Evolutionary conservation across 2,113 vertebrate genomes (phyloP).

Genomic region (Balaeniceps rex): DNA sequence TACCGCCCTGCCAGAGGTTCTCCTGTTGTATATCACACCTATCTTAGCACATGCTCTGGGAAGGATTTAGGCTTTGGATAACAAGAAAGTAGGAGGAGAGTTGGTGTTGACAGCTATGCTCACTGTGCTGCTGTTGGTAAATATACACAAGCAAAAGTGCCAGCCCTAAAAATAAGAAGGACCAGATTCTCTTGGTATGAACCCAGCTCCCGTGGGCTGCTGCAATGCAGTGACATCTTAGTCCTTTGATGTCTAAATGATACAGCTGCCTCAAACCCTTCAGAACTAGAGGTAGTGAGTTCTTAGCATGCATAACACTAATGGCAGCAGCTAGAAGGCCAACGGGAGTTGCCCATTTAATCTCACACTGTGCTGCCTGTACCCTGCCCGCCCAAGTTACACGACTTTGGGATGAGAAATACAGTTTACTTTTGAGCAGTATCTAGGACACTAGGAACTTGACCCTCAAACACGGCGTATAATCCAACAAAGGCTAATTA

Average conservation of each 20-base stretch:
- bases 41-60: neutral
- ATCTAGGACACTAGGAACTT: neutral
- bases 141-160: neutral
- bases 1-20: neutral
- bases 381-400: accelerated
- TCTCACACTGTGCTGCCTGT: neutral
- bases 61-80: neutral
- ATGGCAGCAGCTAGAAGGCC: neutral
- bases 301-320: neutral
- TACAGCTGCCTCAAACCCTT: neutral
- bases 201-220: neutral
- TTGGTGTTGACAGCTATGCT: neutral
- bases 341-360: neutral
- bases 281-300: neutral
- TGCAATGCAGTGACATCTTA: neutral
- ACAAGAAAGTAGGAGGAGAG: neutral
- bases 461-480: neutral
- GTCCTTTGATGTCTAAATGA: neutral
- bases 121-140: neutral
- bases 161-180: neutral
- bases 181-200: neutral
- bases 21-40: neutral
- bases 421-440: neutral
- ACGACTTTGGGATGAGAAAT: neutral
- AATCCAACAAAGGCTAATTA: conserved; percentile 21